Evolutionary conservation across 2,888 invertebrate species (phyloP).

Genomic region (Cosmia pyralina): DNA sequence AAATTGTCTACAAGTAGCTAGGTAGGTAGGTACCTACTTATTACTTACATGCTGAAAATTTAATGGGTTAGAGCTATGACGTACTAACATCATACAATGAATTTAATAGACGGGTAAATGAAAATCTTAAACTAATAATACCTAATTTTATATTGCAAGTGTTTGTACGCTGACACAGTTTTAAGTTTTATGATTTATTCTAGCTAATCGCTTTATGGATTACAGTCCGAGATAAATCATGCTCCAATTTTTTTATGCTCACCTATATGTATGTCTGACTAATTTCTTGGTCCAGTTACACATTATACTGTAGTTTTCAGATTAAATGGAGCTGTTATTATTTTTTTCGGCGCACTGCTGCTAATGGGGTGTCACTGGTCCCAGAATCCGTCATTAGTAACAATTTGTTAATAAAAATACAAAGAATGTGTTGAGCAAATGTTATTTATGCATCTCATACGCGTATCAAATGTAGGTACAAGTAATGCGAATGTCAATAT

Average conservation of each 20-base stretch:
- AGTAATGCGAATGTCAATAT: constrained; percentile 65
- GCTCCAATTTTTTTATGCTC: constrained; percentile 1
- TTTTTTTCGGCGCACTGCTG: neutral
- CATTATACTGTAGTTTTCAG: neutral
- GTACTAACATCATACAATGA: constrained; percentile 29
- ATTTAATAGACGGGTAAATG: constrained; percentile 23
- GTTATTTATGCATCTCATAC: constrained; percentile 40
- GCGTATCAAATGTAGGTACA: constrained; percentile 63
- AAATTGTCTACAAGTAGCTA: constrained; percentile 34
- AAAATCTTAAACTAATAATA: constrained; percentile 12
- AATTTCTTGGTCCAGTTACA: neutral
- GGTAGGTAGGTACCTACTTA: constrained; percentile 16
- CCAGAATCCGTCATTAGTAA: constrained; percentile 2
- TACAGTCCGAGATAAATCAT: neutral
- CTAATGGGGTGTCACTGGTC: neutral
- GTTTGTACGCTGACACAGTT: constrained; percentile 21
- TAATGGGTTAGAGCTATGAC: constrained; percentile 40
- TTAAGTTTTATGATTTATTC: constrained; percentile 4
- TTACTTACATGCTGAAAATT: constrained; percentile 36
- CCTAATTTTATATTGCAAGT: constrained; percentile 6
- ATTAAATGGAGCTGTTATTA: neutral
- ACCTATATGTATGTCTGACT: neutral
- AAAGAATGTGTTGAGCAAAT: constrained; percentile 29
- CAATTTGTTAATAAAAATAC: constrained; percentile 14
- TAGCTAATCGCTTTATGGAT: constrained; percentile 16